phyloP scores from a whole-genome alignment of 1,140 invertebrate species.

The Drosophila albomicans region DNA sequence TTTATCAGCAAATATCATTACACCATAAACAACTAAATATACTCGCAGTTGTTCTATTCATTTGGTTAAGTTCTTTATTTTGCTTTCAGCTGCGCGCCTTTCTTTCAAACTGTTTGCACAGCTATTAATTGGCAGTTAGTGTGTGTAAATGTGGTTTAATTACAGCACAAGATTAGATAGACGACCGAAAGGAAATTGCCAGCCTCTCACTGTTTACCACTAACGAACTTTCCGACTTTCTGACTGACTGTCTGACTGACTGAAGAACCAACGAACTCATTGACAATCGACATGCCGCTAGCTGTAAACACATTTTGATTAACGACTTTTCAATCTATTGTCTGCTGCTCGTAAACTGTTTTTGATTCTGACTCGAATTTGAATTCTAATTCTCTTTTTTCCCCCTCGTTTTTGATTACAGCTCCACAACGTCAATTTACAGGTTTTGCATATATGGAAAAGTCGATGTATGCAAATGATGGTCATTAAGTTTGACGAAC shows the following conservation, averaged over 20 bases:
- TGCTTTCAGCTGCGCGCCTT: background rate
- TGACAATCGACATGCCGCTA: conserved; percentile 3
- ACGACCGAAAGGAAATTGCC: conserved; percentile 42
- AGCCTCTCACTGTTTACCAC: conserved; percentile 3
- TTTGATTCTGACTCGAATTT: conserved; percentile 12
- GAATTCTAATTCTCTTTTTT: background rate
- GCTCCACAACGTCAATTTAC: conserved; percentile 19
- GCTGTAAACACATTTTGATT: conserved; percentile 32
- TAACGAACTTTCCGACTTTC: background rate
- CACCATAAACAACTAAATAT: conserved; percentile 13
- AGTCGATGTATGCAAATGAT: conserved; percentile 38
- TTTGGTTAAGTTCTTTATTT: background rate
- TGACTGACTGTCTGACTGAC: background rate
- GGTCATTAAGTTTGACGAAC: conserved; percentile 31
- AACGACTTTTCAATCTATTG: conserved; percentile 20
- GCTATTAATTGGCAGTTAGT: conserved; percentile 45
- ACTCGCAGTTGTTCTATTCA: background rate
- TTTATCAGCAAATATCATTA: conserved; percentile 28
- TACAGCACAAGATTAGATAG: conserved; percentile 48
- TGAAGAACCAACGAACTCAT: conserved; percentile 1
- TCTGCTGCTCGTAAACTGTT: background rate
- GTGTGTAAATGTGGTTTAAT: conserved; percentile 48
- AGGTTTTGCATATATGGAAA: conserved; percentile 33
- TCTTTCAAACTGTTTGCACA: conserved; percentile 19
- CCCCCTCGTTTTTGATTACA: conserved; percentile 19